A percentile compares a stretch with the other conserved stretches of the same genome.
Evolutionary conservation across 2,113 vertebrate species (phyloP).

Genomic region (Hippocampus abdominalis): DNA sequence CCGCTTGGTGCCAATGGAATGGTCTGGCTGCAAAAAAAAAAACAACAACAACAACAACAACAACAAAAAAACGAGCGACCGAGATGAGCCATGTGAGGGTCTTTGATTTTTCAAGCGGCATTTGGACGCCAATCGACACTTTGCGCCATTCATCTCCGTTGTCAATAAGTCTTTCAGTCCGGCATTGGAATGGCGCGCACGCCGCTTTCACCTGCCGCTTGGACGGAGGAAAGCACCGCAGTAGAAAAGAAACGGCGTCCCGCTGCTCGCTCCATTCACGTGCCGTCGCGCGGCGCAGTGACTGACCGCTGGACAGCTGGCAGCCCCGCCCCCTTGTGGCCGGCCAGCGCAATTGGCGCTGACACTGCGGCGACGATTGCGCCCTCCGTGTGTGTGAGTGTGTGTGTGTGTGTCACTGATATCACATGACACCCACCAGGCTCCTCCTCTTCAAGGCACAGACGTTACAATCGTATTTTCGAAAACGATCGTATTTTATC

Average conservation of each 20-base stretch:
- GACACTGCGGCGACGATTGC: conserved; percentile 51
- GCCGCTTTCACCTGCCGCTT: conserved; percentile 30
- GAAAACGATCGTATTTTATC: no score
- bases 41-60: no score
- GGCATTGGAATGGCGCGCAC: background rate
- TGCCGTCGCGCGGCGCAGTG: conserved; percentile 41
- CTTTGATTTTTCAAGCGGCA: background rate
- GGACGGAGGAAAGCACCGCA: conserved; percentile 30
- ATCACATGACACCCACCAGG: no score
- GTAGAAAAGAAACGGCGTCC: conserved; percentile 60
- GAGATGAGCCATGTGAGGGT: no score
- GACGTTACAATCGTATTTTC: no score
- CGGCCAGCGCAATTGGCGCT: conserved; percentile 35
- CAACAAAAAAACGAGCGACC: no score
- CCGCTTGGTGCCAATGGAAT: no score
- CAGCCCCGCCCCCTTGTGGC: conserved; percentile 42
- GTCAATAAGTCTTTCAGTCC: background rate
- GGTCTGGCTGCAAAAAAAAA: no score
- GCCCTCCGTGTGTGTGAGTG: conserved; percentile 14
- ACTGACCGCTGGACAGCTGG: conserved; percentile 48
- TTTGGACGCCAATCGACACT: background rate
- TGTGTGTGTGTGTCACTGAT: no score
- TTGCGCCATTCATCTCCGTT: background rate
- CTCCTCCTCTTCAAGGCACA: no score
- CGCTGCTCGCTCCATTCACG: conserved; percentile 65